Evolutionary conservation across 1,140 invertebrate genomes (phyloP).

Genomic region (Drosophila orosa): DNA sequence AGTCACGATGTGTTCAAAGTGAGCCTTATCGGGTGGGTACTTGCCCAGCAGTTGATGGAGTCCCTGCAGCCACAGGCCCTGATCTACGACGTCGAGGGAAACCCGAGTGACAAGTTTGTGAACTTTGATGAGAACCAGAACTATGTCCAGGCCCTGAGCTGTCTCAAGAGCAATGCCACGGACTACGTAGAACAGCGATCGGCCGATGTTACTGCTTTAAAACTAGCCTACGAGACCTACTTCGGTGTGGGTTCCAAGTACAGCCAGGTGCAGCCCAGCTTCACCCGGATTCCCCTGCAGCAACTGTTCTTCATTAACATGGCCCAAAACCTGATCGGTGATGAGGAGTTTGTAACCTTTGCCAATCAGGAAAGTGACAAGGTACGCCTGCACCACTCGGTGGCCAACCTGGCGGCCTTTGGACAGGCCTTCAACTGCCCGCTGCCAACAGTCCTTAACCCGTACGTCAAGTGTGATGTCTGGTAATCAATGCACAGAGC

Average conservation of each 20-base stretch:
- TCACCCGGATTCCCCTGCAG: constrained; percentile 36
- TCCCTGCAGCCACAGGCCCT: constrained; percentile 39
- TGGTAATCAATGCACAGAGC: background rate
- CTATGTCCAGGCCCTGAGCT: constrained; percentile 11
- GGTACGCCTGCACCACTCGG: constrained; percentile 47
- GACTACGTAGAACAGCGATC: constrained; percentile 51
- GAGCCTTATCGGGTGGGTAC: constrained; percentile 63
- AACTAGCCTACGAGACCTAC: constrained; percentile 57
- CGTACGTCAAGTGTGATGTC: constrained; percentile 5
- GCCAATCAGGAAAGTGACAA: constrained; percentile 47
- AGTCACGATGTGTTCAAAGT: constrained; percentile 67
- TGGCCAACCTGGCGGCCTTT: constrained; percentile 57
- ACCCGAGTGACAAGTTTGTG: constrained; percentile 9
- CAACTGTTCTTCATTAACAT: constrained; percentile 68
- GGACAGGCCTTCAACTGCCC: constrained; percentile 43
- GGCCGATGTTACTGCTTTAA: constrained; percentile 54
- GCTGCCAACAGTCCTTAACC: background rate
- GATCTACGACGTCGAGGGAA: constrained; percentile 43
- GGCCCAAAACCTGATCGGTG: constrained; percentile 56
- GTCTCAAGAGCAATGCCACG: constrained; percentile 45
- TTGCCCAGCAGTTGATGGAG: constrained; percentile 64
- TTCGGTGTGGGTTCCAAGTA: constrained; percentile 28
- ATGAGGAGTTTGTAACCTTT: constrained; percentile 17
- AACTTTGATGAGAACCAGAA: background rate
- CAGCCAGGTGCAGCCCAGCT: constrained; percentile 36